Evolutionary conservation across 1,140 invertebrate species (phyloP).

Genomic region (Doryteuthis pealeii): DNA sequence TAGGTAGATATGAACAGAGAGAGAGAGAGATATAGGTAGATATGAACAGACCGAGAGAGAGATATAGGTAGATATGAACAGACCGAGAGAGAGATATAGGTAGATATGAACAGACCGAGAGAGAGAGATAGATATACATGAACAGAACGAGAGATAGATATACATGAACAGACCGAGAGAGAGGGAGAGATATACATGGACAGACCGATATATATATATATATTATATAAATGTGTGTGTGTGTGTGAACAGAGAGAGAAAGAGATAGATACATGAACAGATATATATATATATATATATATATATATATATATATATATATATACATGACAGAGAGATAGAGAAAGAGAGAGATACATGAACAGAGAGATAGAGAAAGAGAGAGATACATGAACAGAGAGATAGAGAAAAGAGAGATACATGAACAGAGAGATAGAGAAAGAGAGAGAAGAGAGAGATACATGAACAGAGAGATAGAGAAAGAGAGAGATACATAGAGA

Average conservation of each 20-base stretch:
- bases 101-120: neutral
- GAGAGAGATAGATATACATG: neutral
- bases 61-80: neutral
- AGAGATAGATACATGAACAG: too few relatives aligned
- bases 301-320: too few relatives aligned
- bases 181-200: neutral
- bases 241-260: too few relatives aligned
- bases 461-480: neutral
- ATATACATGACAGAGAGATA: neutral
- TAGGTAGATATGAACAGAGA: too few relatives aligned
- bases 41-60: neutral
- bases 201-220: neutral
- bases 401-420: neutral
- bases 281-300: too few relatives aligned
- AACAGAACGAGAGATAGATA: neutral
- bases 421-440: too few relatives aligned
- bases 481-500: neutral
- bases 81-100: neutral
- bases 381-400: neutral
- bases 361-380: neutral
- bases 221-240: too few relatives aligned
- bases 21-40: neutral
- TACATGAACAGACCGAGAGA: neutral
- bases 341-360: neutral
- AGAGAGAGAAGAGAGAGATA: too few relatives aligned